Evolutionary conservation across 2,888 invertebrate genomes (phyloP), one percentile per base, ranked within the genome.

Genomic region (Cryptocephalus moraei): DNA sequence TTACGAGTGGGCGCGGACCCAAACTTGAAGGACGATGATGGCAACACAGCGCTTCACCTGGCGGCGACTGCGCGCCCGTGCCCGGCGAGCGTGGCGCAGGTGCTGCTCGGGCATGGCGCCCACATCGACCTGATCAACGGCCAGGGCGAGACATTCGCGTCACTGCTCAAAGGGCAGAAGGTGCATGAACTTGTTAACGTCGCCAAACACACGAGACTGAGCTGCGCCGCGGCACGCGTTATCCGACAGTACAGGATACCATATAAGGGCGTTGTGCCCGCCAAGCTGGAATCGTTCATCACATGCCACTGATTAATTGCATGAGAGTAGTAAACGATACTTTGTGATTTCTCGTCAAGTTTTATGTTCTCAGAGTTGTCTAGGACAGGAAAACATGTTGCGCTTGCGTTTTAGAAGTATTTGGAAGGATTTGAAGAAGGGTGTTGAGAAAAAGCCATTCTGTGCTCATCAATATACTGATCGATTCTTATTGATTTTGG

Each of bases 1-100:
- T 73, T 91, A 52, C 79, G 82, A 55, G 88, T 89, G 22, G 94
- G 93, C 9, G 91, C 91, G 0, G 78, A 84, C 70, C 83, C 87
- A 1, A 84, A 84, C 69, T 83, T 84, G 1, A 70, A 79, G 2
- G 94, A 95, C 70, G 81, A 82, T 45, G 82, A 82, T 47, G 90
- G 89, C 13, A 91, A 92, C 72, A 91, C 91, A 13, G 86, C 93
- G 9, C 76, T 95, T 43, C 94, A 94, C 67, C 75, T 92, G 50
- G 84, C 86, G 1, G 89, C 88, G 51, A 79, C 84, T 69, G 81
- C 84, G 48, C 69, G 74, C 55, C 85, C 85, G 0, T 85, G 84
- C 60, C 82, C 85, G 0, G 73, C 80, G 2, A 79, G 79, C 39
- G 77, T 92, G 39, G 82, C 89, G 1, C 76, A 79, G 56, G 78